These are phyloP conservation scores for Eurytoma californica DNA, from an alignment of 2,888 invertebrate species.

Conservation along the genomic window DNA sequence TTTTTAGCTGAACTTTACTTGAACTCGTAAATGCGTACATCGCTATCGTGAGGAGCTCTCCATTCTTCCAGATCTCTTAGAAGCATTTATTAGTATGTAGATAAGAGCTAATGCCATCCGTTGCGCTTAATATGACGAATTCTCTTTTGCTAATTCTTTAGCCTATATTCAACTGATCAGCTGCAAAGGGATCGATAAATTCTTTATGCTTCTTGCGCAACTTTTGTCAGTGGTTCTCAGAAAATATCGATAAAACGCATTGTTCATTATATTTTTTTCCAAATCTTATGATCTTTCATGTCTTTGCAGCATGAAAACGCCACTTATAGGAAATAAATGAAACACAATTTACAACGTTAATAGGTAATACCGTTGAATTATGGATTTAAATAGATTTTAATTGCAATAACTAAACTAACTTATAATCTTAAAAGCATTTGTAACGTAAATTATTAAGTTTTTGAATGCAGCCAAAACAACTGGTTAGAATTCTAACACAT, in stretches of 20 bases:
- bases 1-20: conserved; percentile 11
- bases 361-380: too few species aligned
- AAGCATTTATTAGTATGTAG: conserved; percentile 15
- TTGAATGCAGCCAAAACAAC: too few species aligned
- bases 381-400: too few species aligned
- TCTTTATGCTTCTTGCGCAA: conserved; percentile 19
- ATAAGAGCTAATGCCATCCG: conserved; percentile 3
- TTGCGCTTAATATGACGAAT: conserved; percentile 5
- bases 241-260: conserved; percentile 8
- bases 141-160: conserved; percentile 15
- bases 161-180: conserved; percentile 37
- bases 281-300: neutral
- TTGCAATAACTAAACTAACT: too few species aligned
- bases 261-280: neutral
- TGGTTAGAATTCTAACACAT: too few species aligned
- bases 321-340: too few species aligned
- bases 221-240: conserved; percentile 10
- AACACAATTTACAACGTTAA: too few species aligned
- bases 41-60: neutral
- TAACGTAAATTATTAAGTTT: too few species aligned
- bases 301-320: too few species aligned
- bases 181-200: neutral
- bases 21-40: neutral
- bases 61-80: conserved; percentile 12
- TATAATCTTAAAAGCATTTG: too few species aligned